Evolutionary conservation across 2,113 vertebrate species (phyloP).

Genomic region (Etheostoma spectabile): DNA sequence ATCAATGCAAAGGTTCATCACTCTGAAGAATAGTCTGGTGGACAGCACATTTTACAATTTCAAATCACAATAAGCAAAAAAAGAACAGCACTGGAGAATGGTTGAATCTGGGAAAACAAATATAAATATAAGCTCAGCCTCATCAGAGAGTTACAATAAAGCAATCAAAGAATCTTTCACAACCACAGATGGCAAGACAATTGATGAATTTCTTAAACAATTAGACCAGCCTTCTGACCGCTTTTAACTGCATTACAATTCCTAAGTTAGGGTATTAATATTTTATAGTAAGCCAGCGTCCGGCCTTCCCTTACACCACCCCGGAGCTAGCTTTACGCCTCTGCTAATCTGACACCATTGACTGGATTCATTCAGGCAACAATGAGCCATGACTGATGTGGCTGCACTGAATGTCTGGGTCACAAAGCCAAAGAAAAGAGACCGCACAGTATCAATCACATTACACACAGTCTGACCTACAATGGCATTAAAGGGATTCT

Average conservation of each 20-base stretch:
- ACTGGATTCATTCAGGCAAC: conserved; percentile 50
- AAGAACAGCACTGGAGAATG: neutral
- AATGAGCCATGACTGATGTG: conserved; percentile 59
- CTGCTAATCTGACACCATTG: conserved; percentile 64
- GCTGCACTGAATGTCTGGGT: conserved; percentile 44
- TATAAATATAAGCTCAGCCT: conserved; percentile 1
- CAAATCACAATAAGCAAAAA: neutral
- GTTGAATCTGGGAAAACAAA: conserved; percentile 5
- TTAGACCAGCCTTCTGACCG: conserved; percentile 40
- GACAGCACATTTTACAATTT: neutral
- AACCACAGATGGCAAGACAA: conserved; percentile 8
- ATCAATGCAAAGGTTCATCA: neutral
- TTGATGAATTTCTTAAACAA: conserved; percentile 10
- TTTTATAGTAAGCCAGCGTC: conserved; percentile 31
- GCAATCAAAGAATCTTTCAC: conserved; percentile 9
- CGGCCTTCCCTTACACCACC: conserved; percentile 6
- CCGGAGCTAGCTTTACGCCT: conserved; percentile 29
- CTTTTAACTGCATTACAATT: conserved; percentile 46
- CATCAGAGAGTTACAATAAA: neutral
- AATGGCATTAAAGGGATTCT: neutral
- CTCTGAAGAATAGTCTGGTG: neutral
- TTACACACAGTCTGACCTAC: conserved; percentile 14
- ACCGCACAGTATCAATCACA: conserved; percentile 5
- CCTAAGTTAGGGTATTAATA: conserved; percentile 50
- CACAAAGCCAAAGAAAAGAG: conserved; percentile 37